These are phyloP conservation scores for Lagopus leucura DNA, from an alignment of 2,113 vertebrate genomes.

Conservation along the genomic window DNA sequence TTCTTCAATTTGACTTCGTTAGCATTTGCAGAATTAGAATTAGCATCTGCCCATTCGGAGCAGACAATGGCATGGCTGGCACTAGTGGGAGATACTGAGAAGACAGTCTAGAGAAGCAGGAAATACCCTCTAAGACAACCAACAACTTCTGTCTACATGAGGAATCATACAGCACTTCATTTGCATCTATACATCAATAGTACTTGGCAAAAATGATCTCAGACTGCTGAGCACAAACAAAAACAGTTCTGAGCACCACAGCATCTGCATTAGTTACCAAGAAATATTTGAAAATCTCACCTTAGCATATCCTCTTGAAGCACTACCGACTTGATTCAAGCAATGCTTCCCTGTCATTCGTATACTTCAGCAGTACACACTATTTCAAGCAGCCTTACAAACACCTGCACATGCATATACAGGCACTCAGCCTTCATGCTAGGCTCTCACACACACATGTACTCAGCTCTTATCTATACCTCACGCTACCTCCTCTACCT, in stretches of 20 bases:
- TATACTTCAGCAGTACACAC: neutral
- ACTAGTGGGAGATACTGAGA: neutral
- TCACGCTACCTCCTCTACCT: neutral
- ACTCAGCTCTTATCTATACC: neutral
- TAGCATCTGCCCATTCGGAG: neutral
- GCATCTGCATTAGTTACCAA: neutral
- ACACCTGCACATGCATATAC: rapidly evolving
- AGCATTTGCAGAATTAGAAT: neutral
- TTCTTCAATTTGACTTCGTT: neutral
- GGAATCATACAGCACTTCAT: neutral
- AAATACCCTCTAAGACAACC: neutral
- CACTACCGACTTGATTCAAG: neutral
- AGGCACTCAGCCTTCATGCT: neutral
- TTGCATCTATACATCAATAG: neutral
- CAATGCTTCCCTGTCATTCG: neutral
- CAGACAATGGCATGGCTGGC: neutral
- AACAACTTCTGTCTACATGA: neutral
- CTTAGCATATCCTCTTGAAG: neutral
- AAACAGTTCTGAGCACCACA: neutral
- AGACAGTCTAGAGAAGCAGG: neutral
- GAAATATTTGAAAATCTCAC: constrained; percentile 38
- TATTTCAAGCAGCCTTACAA: neutral
- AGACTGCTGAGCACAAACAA: neutral
- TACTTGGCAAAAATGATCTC: neutral
- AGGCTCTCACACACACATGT: rapidly evolving